A percentile compares a stretch with the other conserved stretches of the same genome.
These are phyloP conservation scores for Auanema sp. DNA, from an alignment of 2,888 invertebrate genomes.

Conservation along the genomic window DNA sequence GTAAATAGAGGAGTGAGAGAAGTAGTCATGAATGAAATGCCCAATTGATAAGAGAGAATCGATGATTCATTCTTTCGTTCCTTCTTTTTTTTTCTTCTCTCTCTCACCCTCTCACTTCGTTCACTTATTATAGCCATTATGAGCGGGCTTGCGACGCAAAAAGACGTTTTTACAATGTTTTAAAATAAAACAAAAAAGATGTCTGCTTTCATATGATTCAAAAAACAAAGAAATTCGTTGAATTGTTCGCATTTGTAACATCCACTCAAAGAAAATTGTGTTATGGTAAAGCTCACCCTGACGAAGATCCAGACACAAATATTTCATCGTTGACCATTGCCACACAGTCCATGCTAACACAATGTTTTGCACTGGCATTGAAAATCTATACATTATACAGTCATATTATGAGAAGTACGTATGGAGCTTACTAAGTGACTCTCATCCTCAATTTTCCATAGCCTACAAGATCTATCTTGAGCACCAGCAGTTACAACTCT, in stretches of 20 bases:
- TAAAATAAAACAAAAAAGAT: too few species aligned
- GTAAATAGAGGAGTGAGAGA: background rate
- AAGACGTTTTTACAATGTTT: too few species aligned
- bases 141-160: too few species aligned
- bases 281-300: constrained; percentile 73
- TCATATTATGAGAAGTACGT: background rate
- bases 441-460: constrained; percentile 97
- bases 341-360: constrained; percentile 83
- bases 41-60: too few species aligned
- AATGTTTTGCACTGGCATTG: constrained; percentile 47
- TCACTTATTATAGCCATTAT: constrained; percentile 6
- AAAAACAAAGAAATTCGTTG: too few species aligned
- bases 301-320: constrained; percentile 87
- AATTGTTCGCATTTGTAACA: too few species aligned
- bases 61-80: background rate
- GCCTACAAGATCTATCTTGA: constrained; percentile 80
- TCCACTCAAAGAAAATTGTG: too few species aligned
- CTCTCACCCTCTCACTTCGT: constrained; percentile 1
- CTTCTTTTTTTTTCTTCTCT: background rate
- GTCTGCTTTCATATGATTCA: too few species aligned
- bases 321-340: constrained; percentile 88
- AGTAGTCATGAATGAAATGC: background rate
- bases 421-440: constrained; percentile 78
- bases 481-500: constrained; percentile 81
- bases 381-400: constrained; percentile 28